phyloP scores from a whole-genome alignment of 2,113 vertebrate genomes.

The human (Homo sapiens) region DNA sequence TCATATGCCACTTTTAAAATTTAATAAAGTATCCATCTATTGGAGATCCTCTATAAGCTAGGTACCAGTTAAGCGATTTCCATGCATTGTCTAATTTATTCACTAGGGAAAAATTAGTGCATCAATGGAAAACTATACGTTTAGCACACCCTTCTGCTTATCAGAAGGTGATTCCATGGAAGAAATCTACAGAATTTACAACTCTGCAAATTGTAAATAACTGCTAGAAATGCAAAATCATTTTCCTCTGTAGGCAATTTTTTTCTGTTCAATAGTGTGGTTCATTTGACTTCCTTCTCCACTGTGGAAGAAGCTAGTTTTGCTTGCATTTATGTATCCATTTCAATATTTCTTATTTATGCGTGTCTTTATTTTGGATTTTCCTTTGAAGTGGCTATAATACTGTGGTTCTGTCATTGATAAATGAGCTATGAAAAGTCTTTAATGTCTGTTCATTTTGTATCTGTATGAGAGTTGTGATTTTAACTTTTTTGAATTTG shows the following conservation, averaged over 20 bases:
- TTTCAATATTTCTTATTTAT: neutral
- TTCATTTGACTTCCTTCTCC: neutral
- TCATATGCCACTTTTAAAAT: neutral
- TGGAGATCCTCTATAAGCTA: neutral
- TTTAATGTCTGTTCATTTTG: neutral
- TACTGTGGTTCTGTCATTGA: neutral
- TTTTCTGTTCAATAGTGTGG: neutral
- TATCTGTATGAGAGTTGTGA: neutral
- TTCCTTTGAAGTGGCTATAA: neutral
- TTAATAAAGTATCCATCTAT: neutral
- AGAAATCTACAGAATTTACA: neutral
- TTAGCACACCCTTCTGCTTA: neutral
- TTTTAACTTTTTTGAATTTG: neutral
- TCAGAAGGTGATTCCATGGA: neutral
- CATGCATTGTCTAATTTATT: neutral
- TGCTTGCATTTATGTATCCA: neutral
- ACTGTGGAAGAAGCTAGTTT: neutral
- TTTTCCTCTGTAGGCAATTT: neutral
- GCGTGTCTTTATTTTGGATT: neutral
- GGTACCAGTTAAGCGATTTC: neutral
- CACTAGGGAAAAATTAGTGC: neutral
- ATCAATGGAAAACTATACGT: neutral
- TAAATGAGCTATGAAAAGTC: neutral
- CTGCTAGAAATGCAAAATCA: neutral
- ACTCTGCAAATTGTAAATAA: neutral